A percentile compares a stretch with the other conserved stretches of the same genome.
phyloP scores from a whole-genome alignment of 2,888 invertebrate genomes.

The Cephus sareptanus region DNA sequence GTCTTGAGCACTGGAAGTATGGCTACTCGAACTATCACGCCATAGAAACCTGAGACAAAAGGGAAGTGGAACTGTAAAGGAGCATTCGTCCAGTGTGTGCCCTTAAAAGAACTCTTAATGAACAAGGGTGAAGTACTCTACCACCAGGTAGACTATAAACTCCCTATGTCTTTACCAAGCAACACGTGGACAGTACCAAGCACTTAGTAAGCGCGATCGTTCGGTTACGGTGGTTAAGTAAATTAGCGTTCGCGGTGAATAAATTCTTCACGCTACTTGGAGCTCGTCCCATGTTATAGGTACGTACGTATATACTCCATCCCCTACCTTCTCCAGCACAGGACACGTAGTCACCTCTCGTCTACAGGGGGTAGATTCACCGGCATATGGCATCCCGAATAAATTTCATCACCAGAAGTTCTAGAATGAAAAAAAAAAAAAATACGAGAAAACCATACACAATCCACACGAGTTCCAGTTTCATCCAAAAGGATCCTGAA shows the following conservation, averaged over 20 bases:
- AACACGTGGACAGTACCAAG: background rate
- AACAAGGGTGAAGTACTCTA: background rate
- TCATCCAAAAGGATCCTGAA: background rate
- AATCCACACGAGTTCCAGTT: background rate
- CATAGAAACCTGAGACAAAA: background rate
- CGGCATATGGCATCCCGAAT: conserved; percentile 41
- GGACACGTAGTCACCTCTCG: background rate
- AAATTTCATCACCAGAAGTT: background rate
- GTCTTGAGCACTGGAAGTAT: background rate
- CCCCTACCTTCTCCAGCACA: conserved; percentile 15
- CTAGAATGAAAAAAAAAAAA: background rate
- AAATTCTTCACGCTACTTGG: conserved; percentile 50
- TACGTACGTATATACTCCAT: conserved; percentile 4
- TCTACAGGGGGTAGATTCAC: conserved; percentile 48
- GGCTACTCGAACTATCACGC: background rate
- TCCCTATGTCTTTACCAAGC: background rate
- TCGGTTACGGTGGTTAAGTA: conserved; percentile 50
- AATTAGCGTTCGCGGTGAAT: conserved; percentile 53
- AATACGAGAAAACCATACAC: background rate
- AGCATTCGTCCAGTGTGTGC: background rate
- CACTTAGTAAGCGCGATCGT: conserved; percentile 6
- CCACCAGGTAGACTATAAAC: background rate
- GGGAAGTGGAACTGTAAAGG: background rate
- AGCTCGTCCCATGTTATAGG: background rate
- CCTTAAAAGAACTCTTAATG: background rate